These are phyloP conservation scores for Drosophila subobscura DNA, from an alignment of 1,140 invertebrate genomes.

Conservation along the genomic window DNA sequence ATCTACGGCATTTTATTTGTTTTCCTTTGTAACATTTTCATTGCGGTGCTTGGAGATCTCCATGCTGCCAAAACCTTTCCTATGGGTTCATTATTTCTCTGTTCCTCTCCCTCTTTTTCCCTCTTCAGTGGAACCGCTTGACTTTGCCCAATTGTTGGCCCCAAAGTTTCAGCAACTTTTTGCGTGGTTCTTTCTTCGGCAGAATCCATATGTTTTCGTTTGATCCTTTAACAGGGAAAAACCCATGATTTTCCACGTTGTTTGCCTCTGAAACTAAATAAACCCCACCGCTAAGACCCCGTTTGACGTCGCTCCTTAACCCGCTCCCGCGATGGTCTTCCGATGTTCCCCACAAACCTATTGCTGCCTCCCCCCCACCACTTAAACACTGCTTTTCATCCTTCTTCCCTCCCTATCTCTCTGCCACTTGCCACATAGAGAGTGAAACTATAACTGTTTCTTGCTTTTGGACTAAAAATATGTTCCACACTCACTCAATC, in stretches of 20 bases:
- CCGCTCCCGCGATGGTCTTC: not conserved
- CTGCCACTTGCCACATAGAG: not conserved
- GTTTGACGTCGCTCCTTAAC: not conserved
- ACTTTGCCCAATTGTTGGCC: not conserved
- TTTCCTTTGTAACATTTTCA: too few species aligned
- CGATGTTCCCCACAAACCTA: not conserved
- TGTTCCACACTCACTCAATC: constrained; percentile 21
- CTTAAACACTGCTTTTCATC: not conserved
- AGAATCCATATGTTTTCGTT: constrained; percentile 35
- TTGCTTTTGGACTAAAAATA: constrained; percentile 66
- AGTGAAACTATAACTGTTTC: constrained; percentile 61
- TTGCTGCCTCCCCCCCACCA: not conserved
- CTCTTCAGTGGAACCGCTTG: not conserved
- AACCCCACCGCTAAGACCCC: too few species aligned
- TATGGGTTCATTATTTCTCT: too few species aligned
- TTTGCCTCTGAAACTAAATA: too few species aligned
- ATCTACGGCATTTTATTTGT: too few species aligned
- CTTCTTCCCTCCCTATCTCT: too few species aligned
- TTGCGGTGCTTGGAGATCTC: too few species aligned
- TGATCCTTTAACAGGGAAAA: constrained; percentile 18
- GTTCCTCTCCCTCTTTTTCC: too few species aligned
- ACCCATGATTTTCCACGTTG: constrained; percentile 1
- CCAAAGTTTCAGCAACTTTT: constrained; percentile 21
- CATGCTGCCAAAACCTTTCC: too few species aligned
- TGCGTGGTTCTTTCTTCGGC: not conserved